phyloP scores from a whole-genome alignment of 2,113 vertebrate species.

The Neotoma lepida region DNA sequence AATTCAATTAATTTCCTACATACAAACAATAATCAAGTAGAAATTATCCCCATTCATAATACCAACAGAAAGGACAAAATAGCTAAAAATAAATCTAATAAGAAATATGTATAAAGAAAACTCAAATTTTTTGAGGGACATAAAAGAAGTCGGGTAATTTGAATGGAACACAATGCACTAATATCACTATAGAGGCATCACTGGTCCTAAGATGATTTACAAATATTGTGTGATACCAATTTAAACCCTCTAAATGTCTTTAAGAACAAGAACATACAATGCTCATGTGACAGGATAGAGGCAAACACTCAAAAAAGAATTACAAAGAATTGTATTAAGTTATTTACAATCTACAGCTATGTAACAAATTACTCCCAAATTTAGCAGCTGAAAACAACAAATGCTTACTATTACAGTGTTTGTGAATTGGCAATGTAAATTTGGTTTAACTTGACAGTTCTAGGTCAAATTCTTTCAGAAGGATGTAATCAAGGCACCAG shows the following conservation, averaged over 20 bases:
- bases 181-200: background rate
- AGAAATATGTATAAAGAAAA: constrained; percentile 62
- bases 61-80: constrained; percentile 49
- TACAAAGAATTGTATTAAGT: background rate
- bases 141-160: background rate
- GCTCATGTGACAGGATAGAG: constrained; percentile 3
- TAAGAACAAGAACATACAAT: constrained; percentile 7
- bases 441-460: background rate
- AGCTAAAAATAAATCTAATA: constrained; percentile 56
- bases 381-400: background rate
- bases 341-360: background rate
- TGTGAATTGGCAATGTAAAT: background rate
- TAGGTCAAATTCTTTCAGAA: background rate
- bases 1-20: constrained; percentile 68
- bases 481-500: background rate
- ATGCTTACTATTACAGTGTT: background rate
- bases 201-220: background rate
- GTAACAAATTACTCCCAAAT: background rate
- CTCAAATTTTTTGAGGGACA: background rate
- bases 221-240: constrained; percentile 13
- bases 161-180: background rate
- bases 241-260: constrained; percentile 11
- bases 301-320: background rate
- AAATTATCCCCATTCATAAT: constrained; percentile 64
- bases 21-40: constrained; percentile 65